These are phyloP conservation scores for Cebus imitator DNA, from an alignment of 2,113 vertebrate genomes.

Conservation along the genomic window DNA sequence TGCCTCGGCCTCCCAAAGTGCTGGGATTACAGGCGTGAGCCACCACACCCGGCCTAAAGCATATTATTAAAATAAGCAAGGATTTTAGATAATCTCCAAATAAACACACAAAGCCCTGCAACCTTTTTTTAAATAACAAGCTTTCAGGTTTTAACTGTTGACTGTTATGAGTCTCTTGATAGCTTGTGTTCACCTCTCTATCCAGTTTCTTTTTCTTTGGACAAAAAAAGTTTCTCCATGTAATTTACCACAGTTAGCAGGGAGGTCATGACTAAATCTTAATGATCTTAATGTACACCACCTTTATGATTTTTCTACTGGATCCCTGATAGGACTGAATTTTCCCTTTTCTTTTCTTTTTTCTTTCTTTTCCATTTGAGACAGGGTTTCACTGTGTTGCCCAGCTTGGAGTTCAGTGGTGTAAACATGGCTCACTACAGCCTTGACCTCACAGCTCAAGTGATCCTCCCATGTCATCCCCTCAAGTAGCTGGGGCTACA, in stretches of 20 bases:
- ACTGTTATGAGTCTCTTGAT: neutral
- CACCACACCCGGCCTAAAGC: too few relatives aligned
- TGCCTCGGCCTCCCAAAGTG: too few relatives aligned
- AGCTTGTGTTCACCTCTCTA: neutral
- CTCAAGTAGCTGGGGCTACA: too few relatives aligned
- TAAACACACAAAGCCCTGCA: neutral
- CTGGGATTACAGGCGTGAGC: too few relatives aligned
- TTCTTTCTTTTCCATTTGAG: too few relatives aligned
- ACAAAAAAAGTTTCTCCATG: neutral
- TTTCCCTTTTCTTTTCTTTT: neutral
- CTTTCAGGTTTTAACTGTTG: slow-evolving; percentile 47
- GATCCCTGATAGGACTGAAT: neutral
- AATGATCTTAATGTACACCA: neutral
- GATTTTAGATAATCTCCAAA: neutral
- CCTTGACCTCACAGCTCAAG: too few relatives aligned
- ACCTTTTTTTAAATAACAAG: neutral
- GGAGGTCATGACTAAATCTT: neutral
- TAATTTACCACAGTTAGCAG: neutral
- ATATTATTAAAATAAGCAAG: slow-evolving; percentile 6
- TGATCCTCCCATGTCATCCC: too few relatives aligned
- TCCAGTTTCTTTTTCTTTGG: slow-evolving; percentile 24
- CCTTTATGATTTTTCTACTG: neutral
- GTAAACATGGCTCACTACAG: too few relatives aligned
- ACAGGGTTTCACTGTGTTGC: too few relatives aligned
- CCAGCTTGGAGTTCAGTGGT: too few relatives aligned